A percentile compares a stretch with the other conserved stretches of the same genome.
Conservation (phyloP, 2,888 invertebrate species). For the Trissonchulus latispiculum region DNA sequence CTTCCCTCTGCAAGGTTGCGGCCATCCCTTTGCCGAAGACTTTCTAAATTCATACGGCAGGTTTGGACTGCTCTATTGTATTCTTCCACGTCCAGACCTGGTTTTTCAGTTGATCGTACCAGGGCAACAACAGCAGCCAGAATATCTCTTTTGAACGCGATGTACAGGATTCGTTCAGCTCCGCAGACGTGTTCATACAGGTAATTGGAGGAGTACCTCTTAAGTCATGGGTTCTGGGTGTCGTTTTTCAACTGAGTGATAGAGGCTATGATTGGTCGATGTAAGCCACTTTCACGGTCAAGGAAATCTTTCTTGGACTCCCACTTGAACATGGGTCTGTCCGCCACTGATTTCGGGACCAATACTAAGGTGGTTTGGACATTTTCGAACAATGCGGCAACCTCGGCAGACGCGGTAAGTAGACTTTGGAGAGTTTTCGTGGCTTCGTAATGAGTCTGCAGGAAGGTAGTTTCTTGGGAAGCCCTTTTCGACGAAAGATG, state of each 20-base stretch:
- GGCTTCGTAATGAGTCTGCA: background rate
- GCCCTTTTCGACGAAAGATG: background rate
- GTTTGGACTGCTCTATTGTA: background rate
- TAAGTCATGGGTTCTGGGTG: background rate
- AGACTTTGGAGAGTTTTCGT: background rate
- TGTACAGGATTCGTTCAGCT: background rate
- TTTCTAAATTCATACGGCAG: background rate
- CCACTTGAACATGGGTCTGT: conserved; percentile 7
- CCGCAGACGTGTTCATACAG: background rate
- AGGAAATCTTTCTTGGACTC: conserved; percentile 8
- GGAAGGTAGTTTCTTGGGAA: background rate
- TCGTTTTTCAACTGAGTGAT: background rate
- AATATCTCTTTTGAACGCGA: background rate
- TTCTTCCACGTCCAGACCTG: background rate
- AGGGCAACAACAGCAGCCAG: background rate
- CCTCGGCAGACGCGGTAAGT: background rate
- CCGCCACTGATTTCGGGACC: background rate
- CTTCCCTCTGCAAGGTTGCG: too few species aligned
- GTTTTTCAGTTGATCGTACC: background rate
- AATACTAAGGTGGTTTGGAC: background rate
- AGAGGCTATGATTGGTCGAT: background rate
- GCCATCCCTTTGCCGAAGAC: too few species aligned
- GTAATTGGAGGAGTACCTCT: background rate
- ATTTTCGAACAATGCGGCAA: background rate
- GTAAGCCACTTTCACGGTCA: background rate